phyloP scores from a whole-genome alignment of 1,140 invertebrate genomes.

The Eriosoma lanigerum region DNA sequence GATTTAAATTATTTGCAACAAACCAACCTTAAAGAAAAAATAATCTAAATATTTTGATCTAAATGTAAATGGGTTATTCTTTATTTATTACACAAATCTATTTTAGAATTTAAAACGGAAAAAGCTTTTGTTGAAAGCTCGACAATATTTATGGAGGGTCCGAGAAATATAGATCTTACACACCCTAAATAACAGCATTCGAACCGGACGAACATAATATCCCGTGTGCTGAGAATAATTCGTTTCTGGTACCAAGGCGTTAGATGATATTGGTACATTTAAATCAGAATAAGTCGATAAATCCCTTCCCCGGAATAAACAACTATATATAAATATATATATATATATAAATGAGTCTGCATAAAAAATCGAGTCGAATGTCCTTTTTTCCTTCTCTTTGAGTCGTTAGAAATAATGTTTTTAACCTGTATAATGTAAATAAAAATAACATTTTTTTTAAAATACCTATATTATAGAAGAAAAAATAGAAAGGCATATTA shows the following conservation, averaged over 20 bases:
- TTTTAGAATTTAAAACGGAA: conserved; percentile 20
- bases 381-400: neutral
- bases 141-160: conserved; percentile 50
- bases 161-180: conserved; percentile 50
- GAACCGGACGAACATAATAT: conserved; percentile 35
- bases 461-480: too few species aligned
- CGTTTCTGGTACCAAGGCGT: conserved; percentile 25
- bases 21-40: neutral
- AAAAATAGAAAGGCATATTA: too few species aligned
- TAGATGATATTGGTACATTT: conserved; percentile 4
- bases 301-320: conserved; percentile 23
- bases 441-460: too few species aligned
- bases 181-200: conserved; percentile 45
- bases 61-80: conserved; percentile 25
- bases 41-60: conserved; percentile 33
- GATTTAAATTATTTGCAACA: neutral
- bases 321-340: too few species aligned
- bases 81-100: conserved; percentile 46
- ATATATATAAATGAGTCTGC: conserved; percentile 30
- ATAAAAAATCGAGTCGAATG: conserved; percentile 12
- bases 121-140: conserved; percentile 47
- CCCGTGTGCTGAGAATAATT: conserved; percentile 32
- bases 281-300: conserved; percentile 39
- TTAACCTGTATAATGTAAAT: neutral
- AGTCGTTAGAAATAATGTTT: neutral